A percentile compares a stretch with the other conserved stretches of the same genome.
Conservation (phyloP, 1,140 invertebrate species). For the Steinernema feltiae region DNA sequence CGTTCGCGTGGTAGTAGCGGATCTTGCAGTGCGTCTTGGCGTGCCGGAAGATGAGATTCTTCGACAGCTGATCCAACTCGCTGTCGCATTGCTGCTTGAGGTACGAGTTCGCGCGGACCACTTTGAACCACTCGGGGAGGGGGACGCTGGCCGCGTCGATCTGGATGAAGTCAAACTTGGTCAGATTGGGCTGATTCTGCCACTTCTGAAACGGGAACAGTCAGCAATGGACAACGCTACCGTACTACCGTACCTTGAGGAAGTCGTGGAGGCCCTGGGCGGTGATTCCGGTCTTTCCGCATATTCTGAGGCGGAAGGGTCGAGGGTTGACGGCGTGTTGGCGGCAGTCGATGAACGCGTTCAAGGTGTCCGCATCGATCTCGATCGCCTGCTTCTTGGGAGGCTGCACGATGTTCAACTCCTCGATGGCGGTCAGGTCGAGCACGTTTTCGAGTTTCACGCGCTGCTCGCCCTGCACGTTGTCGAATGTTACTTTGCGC, state of each 20-base stretch:
- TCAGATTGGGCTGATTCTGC: neutral
- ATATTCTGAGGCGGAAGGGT: neutral
- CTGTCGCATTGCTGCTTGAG: neutral
- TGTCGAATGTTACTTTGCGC: neutral
- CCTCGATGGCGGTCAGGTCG: neutral
- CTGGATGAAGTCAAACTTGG: neutral
- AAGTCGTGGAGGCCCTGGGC: neutral
- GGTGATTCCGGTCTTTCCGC: conserved; percentile 6
- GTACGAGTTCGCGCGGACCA: neutral
- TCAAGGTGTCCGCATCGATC: neutral
- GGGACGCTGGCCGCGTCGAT: neutral
- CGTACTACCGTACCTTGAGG: neutral
- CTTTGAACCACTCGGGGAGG: neutral
- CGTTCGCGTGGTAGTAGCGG: neutral
- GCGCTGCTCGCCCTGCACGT: neutral
- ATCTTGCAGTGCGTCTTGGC: neutral
- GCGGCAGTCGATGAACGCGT: neutral
- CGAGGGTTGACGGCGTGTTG: neutral
- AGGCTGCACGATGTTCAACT: conserved; percentile 8
- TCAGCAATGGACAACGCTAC: neutral
- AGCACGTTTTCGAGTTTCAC: neutral
- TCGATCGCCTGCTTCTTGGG: neutral
- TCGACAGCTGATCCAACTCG: neutral
- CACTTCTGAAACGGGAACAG: neutral
- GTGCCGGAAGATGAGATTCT: neutral